Conservation (phyloP, 2,888 invertebrate species). For the Siphlonurus alternatus region DNA sequence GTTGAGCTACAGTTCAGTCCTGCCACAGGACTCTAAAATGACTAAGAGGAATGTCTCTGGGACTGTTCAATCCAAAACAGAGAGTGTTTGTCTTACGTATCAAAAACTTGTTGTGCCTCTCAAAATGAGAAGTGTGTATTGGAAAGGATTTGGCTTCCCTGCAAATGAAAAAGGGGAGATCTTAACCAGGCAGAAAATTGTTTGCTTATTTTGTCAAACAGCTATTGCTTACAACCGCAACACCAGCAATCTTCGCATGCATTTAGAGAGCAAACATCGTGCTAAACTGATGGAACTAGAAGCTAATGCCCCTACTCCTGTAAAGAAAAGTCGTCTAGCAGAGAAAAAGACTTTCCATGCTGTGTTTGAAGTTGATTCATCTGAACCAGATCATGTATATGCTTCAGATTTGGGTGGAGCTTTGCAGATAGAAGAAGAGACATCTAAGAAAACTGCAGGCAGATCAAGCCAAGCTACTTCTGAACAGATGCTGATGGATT, state of each 20-base stretch:
- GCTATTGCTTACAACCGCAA: constrained; percentile 33
- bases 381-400: neutral
- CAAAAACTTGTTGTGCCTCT: constrained; percentile 27
- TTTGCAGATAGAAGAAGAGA: no score
- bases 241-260: constrained; percentile 32
- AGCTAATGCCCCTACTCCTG: neutral
- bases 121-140: constrained; percentile 33
- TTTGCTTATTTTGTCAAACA: constrained; percentile 31
- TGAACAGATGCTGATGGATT: neutral
- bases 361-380: neutral
- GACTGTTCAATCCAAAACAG: no score
- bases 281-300: neutral
- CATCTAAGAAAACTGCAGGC: no score
- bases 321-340: neutral
- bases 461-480: no score
- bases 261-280: constrained; percentile 18
- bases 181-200: constrained; percentile 26
- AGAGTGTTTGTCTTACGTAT: neutral
- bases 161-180: constrained; percentile 30
- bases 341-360: neutral
- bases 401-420: no score
- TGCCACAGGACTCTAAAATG: no score
- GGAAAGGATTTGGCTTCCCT: constrained; percentile 35
- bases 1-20: no score
- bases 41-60: no score